Evolutionary conservation across 1,140 invertebrate species (phyloP), one percentile per base, ranked within the genome.

Genomic region (Drosophila ercepeae): DNA sequence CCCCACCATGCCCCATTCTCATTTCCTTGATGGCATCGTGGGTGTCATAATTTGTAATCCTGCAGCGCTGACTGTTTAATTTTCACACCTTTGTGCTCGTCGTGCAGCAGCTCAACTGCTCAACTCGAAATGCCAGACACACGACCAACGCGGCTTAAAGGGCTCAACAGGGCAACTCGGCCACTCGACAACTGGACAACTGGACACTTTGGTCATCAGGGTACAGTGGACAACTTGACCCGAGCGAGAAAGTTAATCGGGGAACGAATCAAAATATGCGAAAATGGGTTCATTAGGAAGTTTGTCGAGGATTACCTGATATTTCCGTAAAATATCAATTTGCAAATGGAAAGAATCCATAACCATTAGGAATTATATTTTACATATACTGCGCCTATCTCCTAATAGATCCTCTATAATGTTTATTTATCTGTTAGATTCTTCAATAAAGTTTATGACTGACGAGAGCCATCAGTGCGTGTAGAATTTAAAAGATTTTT

Each of bases 1-100:
- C 3, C 42, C 36, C 7, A 32, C 16, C 5, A 7, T 1, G 7
- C 11, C 25, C 13, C 64, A 42, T 41, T 8, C 78, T 83, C 78
- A 84, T 86, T 84, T 84, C 65, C 72, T 50, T 86, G 60, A 81
- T 81, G 67, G 63, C 70, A 21, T 60, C 65, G 60, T 68, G 72
- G 73, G 82, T 78, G 82, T 88, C 82, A 88, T 88, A 88, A 88
- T 88, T 88, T 88, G 82, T 88, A 88, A 88, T 88, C 82, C 82
- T 81, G 65, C 68, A 75, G 70, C 79, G 82, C 54, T 58, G 74
- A 55, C 82, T 88, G 82, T 88, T 88, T 88, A 88, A 88, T 88
- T 88, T 88, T 78, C 82, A 88, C 82, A 88, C 82, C 82, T 88
- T 88, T 82, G 73, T 81, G 49, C 65, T 57, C 48, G 65, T 49